phyloP scores from a whole-genome alignment of 2,113 vertebrate genomes.

The Myotis yumanensis region DNA sequence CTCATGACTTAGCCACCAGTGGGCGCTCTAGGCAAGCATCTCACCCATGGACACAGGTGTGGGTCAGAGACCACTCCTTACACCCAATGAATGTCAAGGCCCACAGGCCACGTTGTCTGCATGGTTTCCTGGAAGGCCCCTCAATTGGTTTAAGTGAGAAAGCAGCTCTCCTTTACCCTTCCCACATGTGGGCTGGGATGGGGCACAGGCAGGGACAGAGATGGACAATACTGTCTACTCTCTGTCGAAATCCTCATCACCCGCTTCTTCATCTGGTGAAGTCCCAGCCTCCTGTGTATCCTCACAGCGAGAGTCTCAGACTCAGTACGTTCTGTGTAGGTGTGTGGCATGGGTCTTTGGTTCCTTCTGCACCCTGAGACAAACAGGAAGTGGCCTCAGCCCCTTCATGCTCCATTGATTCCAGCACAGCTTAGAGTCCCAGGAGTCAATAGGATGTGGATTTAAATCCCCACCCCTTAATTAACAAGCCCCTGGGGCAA shows the following conservation, averaged over 20 bases:
- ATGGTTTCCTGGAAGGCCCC: background rate
- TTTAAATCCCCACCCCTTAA: background rate
- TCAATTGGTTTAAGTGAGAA: background rate
- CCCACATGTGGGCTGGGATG: background rate
- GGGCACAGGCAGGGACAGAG: background rate
- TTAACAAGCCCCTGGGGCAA: background rate
- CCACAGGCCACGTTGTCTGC: background rate
- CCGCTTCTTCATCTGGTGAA: background rate
- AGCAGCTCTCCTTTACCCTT: background rate
- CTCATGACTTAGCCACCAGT: background rate
- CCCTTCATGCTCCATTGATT: background rate
- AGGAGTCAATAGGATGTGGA: background rate
- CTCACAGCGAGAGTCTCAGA: background rate
- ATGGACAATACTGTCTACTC: background rate
- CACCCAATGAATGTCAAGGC: background rate
- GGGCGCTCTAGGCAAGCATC: background rate
- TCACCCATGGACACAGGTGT: background rate
- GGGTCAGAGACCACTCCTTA: background rate
- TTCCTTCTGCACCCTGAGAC: background rate
- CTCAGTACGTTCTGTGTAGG: background rate
- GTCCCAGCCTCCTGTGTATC: background rate
- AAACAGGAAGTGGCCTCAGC: slow-evolving; percentile 18
- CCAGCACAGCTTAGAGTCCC: background rate
- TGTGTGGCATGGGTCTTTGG: background rate
- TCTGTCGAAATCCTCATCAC: background rate